phyloP scores from a whole-genome alignment of 2,888 invertebrate species.

The Morpho deidamia region DNA sequence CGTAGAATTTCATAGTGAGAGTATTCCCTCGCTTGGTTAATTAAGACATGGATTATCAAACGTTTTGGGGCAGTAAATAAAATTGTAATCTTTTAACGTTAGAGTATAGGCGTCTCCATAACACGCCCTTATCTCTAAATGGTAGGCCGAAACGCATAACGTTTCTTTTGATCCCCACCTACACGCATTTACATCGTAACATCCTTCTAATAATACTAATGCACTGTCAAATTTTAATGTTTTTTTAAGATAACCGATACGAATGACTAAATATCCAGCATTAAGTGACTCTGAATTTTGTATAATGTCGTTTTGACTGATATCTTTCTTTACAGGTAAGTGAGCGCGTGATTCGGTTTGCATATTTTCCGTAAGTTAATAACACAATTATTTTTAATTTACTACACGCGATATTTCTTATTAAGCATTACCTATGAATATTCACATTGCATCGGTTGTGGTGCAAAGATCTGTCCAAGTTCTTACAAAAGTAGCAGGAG shows the following conservation, averaged over 20 bases:
- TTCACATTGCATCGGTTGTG: no score
- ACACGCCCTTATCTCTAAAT: slow-evolving; percentile 66
- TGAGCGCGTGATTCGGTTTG: slow-evolving; percentile 9
- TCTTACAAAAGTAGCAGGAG: no score
- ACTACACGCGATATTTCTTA: no score
- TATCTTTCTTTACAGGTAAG: slow-evolving; percentile 47
- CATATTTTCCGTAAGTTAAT: slow-evolving; percentile 1
- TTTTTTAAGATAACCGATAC: slow-evolving; percentile 45
- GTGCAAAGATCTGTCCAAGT: no score
- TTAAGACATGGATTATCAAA: slow-evolving; percentile 78
- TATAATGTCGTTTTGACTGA: slow-evolving; percentile 32
- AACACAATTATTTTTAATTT: background rate
- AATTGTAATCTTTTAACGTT: slow-evolving; percentile 68
- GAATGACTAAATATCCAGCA: slow-evolving; percentile 39
- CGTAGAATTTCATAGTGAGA: slow-evolving; percentile 35
- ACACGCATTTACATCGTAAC: slow-evolving; percentile 59
- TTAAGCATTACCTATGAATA: no score
- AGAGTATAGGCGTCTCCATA: slow-evolving; percentile 67
- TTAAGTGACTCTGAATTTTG: slow-evolving; percentile 23
- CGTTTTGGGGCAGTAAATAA: slow-evolving; percentile 75
- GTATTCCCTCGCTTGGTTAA: slow-evolving; percentile 67
- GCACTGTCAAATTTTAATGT: slow-evolving; percentile 74
- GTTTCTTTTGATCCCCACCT: slow-evolving; percentile 73
- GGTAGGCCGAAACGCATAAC: slow-evolving; percentile 62
- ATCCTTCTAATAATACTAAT: slow-evolving; percentile 66